phyloP scores from a whole-genome alignment of 2,797 vertebrate species.

The Chaetodon trifasciatus region DNA sequence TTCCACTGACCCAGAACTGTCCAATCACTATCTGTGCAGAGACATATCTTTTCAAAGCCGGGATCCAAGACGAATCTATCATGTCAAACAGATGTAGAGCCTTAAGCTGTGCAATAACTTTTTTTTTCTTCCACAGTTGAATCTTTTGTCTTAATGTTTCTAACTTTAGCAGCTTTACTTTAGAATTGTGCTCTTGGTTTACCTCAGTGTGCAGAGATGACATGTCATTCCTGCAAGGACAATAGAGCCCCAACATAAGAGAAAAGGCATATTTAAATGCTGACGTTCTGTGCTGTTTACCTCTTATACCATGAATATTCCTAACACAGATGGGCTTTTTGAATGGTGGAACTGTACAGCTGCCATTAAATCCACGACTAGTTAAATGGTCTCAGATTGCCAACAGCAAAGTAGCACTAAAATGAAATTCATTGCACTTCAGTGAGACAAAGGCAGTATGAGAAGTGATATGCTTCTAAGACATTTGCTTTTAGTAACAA shows the following conservation, averaged over 20 bases:
- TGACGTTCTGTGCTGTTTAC: conserved; percentile 3
- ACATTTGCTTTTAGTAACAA: conserved; percentile 17
- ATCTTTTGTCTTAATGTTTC: conserved; percentile 24
- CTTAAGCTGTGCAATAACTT: conserved; percentile 25
- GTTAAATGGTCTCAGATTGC: conserved; percentile 35
- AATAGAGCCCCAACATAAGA: not conserved
- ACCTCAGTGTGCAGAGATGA: conserved; percentile 9
- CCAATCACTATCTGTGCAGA: conserved; percentile 36
- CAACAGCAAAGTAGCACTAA: conserved; percentile 30
- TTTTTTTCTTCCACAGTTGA: not conserved
- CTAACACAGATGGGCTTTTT: conserved; percentile 23
- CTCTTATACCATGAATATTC: conserved; percentile 13
- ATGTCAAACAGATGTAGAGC: conserved; percentile 37
- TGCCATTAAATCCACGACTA: conserved; percentile 34
- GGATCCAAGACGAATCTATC: conserved; percentile 47
- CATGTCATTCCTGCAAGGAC: not conserved
- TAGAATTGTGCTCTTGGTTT: conserved; percentile 1
- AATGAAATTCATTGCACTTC: conserved; percentile 21
- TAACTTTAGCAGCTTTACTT: not conserved
- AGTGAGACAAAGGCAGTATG: conserved; percentile 11
- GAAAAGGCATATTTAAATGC: not conserved
- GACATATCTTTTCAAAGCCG: conserved; percentile 47
- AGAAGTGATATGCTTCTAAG: conserved; percentile 1
- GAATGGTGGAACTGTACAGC: conserved; percentile 18
- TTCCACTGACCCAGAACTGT: conserved; percentile 64